A percentile compares a stretch with the other conserved stretches of the same genome.
phyloP scores from a whole-genome alignment of 2,888 invertebrate species.

The Anarsia innoxiella region DNA sequence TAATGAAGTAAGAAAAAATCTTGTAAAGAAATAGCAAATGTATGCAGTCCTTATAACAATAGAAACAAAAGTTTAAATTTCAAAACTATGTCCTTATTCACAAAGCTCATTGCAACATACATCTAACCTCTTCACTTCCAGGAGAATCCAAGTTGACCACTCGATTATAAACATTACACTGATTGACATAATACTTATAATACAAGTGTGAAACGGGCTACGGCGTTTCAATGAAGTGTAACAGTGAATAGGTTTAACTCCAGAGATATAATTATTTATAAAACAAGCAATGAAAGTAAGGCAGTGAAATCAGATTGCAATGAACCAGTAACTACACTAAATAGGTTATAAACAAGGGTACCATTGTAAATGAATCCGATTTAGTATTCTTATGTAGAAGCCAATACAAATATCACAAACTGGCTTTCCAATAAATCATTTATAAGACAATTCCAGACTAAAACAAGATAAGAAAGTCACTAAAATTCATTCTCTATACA shows the following conservation, averaged over 20 bases:
- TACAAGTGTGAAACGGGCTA: too few relatives aligned
- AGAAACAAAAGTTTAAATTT: slow-evolving; percentile 41
- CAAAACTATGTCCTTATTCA: slow-evolving; percentile 50
- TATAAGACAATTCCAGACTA: slow-evolving; percentile 35
- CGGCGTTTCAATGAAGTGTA: too few relatives aligned
- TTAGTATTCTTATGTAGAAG: slow-evolving; percentile 41
- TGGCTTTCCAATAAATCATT: slow-evolving; percentile 49
- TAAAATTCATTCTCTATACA: slow-evolving; percentile 66
- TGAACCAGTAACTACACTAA: slow-evolving; percentile 34
- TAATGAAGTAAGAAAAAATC: slow-evolving; percentile 34
- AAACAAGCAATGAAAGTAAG: slow-evolving; percentile 33
- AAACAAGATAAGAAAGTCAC: slow-evolving; percentile 36
- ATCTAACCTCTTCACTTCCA: too few relatives aligned
- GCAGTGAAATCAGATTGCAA: slow-evolving; percentile 39
- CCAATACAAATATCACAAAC: slow-evolving; percentile 65
- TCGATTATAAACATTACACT: too few relatives aligned
- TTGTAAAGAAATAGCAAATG: slow-evolving; percentile 62
- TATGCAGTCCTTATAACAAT: slow-evolving; percentile 59
- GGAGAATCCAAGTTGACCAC: too few relatives aligned
- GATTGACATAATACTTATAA: too few relatives aligned
- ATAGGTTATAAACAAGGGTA: too few relatives aligned
- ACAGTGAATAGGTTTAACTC: slow-evolving; percentile 10
- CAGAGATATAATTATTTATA: slow-evolving; percentile 41
- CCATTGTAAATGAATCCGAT: slow-evolving; percentile 26
- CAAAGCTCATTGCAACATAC: slow-evolving; percentile 42